Conservation (phyloP, 2,888 invertebrate genomes). For the Pantelozetes paolii region DNA sequence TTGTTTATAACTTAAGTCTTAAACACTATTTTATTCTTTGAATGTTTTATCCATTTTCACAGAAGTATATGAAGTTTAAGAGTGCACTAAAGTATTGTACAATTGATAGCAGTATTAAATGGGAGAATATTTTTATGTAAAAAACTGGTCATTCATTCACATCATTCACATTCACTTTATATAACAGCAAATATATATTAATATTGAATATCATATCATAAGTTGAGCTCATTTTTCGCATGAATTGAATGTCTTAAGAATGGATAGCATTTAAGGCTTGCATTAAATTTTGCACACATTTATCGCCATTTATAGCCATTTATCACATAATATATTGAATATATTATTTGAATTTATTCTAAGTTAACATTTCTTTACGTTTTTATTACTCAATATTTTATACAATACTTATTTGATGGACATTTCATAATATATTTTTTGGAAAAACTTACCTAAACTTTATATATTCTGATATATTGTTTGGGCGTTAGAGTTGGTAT, state of each 20-base stretch:
- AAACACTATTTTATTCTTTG: not conserved
- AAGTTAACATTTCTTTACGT: not conserved
- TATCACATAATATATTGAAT: conserved; percentile 33
- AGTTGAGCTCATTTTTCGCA: conserved; percentile 15
- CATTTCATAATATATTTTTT: not conserved
- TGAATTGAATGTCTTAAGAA: conserved; percentile 37
- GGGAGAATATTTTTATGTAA: conserved; percentile 27
- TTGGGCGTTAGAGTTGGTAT: not conserved
- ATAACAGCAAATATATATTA: conserved; percentile 15
- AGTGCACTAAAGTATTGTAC: conserved; percentile 25
- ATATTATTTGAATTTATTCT: not conserved
- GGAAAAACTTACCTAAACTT: conserved; percentile 29
- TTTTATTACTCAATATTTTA: not conserved
- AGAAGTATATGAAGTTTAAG: conserved; percentile 4
- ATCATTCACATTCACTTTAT: conserved; percentile 29
- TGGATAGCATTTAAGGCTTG: conserved; percentile 13
- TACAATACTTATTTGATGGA: not conserved
- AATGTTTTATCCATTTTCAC: not conserved
- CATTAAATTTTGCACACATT: not conserved
- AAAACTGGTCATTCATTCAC: conserved; percentile 31
- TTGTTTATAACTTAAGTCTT: not conserved
- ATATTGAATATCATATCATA: conserved; percentile 25
- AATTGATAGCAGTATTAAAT: conserved; percentile 21
- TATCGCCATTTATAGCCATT: conserved; percentile 21
- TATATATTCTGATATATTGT: conserved; percentile 31